Base-by-base conservation (phyloP, 2,888 invertebrate genomes). In the Leptopilina syphax region DNA sequence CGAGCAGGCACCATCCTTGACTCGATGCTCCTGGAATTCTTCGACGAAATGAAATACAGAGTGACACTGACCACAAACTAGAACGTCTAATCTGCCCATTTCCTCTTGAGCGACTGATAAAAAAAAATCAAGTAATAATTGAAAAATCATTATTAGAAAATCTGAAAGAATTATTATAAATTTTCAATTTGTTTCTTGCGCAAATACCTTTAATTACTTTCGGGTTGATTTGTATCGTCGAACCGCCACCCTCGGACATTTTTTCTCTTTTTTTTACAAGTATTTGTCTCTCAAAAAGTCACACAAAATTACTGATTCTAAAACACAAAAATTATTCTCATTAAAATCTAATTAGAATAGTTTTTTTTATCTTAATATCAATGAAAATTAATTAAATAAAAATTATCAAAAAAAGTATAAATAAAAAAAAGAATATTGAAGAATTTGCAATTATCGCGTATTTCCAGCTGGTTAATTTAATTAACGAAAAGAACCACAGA, bases 11-110 rank as follows among this genome's bases (percentile, higher is more conserved):
- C 93, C 94, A 13, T 93, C 92, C 81, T 90, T 91, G 84, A 93
- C 93, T 88, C 95, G 95, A 88, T 97, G 97, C 67, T 95, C 94
- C 90, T 95, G 94, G 88, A 97, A 96, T 84, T 96, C 95, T 88
- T 96, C 96, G 77, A 96, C 92, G 90, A 96, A 96, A 90, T 97
- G 96, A 89, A 95, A 96, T 77, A 96, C 96, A 76, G 94, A 94
- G 90, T 96, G 95, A 89, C 97, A 97, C 82, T 95, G 94, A n/a
- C 97, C 97, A 92, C 97, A 97, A 0, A 97, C 96, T 41, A 96
- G 92, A 7, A 97, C 95, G 93, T 97, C 97, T 83, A 96, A 92
- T 79, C 94, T 94, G 79, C 95, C 95, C 93, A 96, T 94, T 89
- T 96, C 95, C 85, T 96, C 95, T 93, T 96, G 95, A 10, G 96